Base-by-base conservation (phyloP, 2,113 vertebrate species). In the Mellivora capensis region DNA sequence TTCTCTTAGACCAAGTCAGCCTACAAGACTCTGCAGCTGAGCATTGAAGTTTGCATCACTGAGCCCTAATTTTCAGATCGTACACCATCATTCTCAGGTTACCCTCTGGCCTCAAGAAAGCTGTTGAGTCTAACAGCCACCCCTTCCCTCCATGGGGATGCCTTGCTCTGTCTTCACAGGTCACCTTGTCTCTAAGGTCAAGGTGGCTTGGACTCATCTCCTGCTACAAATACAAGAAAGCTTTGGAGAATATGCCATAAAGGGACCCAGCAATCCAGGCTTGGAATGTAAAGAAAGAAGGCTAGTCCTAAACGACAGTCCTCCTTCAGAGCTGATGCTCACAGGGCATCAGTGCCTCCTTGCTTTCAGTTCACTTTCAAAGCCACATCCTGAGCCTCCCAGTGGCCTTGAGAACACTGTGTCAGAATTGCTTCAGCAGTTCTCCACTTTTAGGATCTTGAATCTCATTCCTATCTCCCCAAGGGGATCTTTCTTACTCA, bases 241-340 rank as follows among this genome's bases (percentile, higher is more conserved):
- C 49, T 62, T 93, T 77, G 29, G 61, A 91, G 13, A 42, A 0
- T 37, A 7, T 42, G 7, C 71, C 18, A 59, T 52, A 25, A 85
- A 17, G 13, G 52, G 3, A n/a, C 61, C 15, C 59, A 57, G 54
- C 72, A 61, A 67, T 52, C 39, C 27, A 83, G 29, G 3, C 18
- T 59, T 80, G n/a, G 21, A 52, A 37, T 44, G 34, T 34, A 44
- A 39, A 54, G 84, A 74, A 10, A 9, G 80, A 69, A 13, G 4
- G 15, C 1, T 1, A 0, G 2, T 44, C 13, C 74, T 95, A 49
- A 47, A 21, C 0, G 1, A 4, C 1, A 0, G 9, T 23, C 12
- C 42, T 89, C 39, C 37, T 39, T 59, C 18, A 59, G 54, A 9
- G 39, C 49, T 62, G 8, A 29, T 67, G 27, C 7, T 77, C 12